These are phyloP conservation scores for Trogon surrucura DNA, from an alignment of 2,113 vertebrate species.

Conservation along the genomic window DNA sequence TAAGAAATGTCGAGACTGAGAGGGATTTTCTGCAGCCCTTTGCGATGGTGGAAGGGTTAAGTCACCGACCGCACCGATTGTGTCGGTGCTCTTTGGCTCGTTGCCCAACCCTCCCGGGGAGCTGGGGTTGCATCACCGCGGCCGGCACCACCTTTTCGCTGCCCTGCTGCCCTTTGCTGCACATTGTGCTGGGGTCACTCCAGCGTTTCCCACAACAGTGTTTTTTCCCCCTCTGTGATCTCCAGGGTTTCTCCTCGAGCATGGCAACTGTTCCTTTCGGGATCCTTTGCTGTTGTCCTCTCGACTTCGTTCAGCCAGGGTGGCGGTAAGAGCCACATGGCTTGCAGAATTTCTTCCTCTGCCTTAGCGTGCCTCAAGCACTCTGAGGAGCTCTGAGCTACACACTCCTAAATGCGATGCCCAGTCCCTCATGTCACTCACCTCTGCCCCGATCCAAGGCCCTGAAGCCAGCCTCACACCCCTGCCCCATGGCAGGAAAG, in stretches of 20 bases:
- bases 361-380: not conserved
- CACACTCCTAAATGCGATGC: fast-evolving
- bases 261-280: not conserved
- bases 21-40: no score
- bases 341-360: not conserved
- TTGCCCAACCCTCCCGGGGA: not conserved
- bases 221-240: not conserved
- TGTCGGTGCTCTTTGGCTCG: not conserved
- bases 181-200: not conserved
- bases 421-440: fast-evolving
- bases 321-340: not conserved
- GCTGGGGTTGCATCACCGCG: not conserved
- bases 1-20: fast-evolving
- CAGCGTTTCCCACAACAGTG: not conserved
- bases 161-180: not conserved
- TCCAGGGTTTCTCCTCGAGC: not conserved
- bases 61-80: not conserved
- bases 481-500: not conserved
- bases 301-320: not conserved
- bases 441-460: not conserved
- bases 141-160: not conserved
- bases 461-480: not conserved
- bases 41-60: not conserved
- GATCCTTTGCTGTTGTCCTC: not conserved
- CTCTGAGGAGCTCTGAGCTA: not conserved